Base-by-base conservation (phyloP, 2,113 vertebrate species). In the Bubalus kerabau region DNA sequence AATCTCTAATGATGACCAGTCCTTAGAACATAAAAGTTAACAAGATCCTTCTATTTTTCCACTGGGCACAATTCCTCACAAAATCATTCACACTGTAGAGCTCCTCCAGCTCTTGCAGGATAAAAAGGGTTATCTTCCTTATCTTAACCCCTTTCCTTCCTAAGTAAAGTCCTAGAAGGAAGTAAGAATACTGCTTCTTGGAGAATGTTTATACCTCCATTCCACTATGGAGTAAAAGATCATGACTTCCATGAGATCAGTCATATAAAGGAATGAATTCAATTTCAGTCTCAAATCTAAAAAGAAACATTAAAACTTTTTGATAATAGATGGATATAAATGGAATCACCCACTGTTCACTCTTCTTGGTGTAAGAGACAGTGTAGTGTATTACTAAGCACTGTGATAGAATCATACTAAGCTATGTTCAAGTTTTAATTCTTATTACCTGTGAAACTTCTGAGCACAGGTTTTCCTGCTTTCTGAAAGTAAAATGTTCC, bases 261-360 rank as follows among this genome's bases (percentile, higher is more conserved):
- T 91, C 60, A 95, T 81, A 84, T 94, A 76, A 85, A 96, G 50
- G 30, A 96, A 92, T 76, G n/a, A 93, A 94, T 90, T 96, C 32
- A 83, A 95, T 94, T 95, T 83, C 83, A 91, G 56, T 19, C 40
- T 96, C 24, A 87, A 43, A 89, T 94, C 50, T 86, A 95, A 98
- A 97, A 88, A 59, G 86, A 92, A 97, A 32, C 24, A 50, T 89
- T 40, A 50, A 85, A 91, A 91, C 59, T 85, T 96, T 30, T 82
- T 60, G n/a, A 86, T 74, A 14, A 82, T 54, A 82, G n/a, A 32
- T 32, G 76, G 48, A 52, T 81, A 92, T 90, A 78, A 74, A 43
- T 84, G 30, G 30, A 84, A 64, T 15, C 16, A 64, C 83, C 3
- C 30, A 50, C 85, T 28, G 8, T 24, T 92, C 43, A 76, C 5